Evolutionary conservation across 1,140 invertebrate genomes (phyloP).

Genomic region (Hormaphis cornu): DNA sequence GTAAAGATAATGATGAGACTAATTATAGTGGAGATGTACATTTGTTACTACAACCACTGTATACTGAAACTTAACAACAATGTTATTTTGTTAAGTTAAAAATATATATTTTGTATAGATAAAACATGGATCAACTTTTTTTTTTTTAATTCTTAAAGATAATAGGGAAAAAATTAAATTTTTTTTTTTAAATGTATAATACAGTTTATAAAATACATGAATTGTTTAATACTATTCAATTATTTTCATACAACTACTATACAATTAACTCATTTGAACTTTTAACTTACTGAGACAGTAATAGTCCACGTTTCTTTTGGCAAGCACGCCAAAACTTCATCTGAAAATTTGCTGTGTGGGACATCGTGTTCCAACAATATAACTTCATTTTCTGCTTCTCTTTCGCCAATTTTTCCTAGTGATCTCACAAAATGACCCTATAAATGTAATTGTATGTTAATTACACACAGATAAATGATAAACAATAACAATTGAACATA

Average conservation of each 20-base stretch:
- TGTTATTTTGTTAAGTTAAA: too few species aligned
- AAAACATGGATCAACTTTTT: too few species aligned
- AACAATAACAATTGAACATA: too few species aligned
- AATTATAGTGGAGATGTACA: background rate
- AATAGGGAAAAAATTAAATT: too few species aligned
- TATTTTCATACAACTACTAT: too few species aligned
- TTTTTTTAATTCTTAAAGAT: too few species aligned
- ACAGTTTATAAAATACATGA: too few species aligned
- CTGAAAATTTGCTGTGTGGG: slow-evolving; percentile 88
- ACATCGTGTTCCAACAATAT: slow-evolving; percentile 94
- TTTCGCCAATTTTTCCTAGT: slow-evolving; percentile 72
- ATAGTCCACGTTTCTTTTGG: slow-evolving; percentile 86
- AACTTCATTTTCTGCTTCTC: slow-evolving; percentile 89
- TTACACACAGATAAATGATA: background rate
- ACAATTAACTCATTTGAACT: too few species aligned
- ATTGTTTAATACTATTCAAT: too few species aligned
- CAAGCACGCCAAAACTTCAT: slow-evolving; percentile 83
- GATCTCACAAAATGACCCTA: slow-evolving; percentile 82
- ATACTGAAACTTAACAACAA: background rate
- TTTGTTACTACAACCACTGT: background rate
- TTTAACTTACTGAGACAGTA: slow-evolving; percentile 45
- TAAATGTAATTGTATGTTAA: slow-evolving; percentile 5
- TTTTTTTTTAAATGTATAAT: too few species aligned
- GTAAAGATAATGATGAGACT: background rate
- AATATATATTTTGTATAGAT: too few species aligned